Conservation (phyloP, 92 coral and sea anemone genomes). For the Umimayanthus chanpuru region DNA sequence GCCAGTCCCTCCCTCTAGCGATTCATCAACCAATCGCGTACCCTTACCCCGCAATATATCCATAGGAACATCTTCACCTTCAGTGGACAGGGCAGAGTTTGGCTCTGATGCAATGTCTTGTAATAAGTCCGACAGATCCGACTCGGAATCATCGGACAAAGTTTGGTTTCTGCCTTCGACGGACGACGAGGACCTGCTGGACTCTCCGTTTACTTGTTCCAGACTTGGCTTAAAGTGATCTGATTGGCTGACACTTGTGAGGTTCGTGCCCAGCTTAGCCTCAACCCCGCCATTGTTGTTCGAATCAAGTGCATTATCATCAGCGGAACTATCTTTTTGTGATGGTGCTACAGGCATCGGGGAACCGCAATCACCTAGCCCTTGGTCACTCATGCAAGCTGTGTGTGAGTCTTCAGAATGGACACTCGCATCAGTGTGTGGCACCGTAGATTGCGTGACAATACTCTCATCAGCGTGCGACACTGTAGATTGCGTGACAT, state of each 20-base stretch:
- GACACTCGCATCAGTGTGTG: not conserved
- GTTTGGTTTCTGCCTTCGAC: not conserved
- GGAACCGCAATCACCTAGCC: not conserved
- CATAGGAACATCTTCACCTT: not conserved
- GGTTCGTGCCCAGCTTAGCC: not conserved
- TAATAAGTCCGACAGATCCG: not conserved
- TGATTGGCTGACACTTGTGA: not conserved
- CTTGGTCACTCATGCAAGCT: not conserved
- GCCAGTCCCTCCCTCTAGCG: not conserved
- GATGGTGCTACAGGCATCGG: not conserved
- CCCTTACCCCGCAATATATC: not conserved
- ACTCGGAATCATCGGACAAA: not conserved
- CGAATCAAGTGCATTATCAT: not conserved
- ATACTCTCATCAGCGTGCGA: not conserved
- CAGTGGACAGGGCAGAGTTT: conserved; percentile 11
- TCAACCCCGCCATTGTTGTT: conserved; percentile 13
- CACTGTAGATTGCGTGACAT: conserved; percentile 8
- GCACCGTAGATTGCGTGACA: conserved; percentile 7
- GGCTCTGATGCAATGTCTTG: not conserved
- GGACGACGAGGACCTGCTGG: not conserved
- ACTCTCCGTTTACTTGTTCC: not conserved
- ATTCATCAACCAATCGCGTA: not conserved
- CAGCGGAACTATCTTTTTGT: not conserved
- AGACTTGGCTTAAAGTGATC: not conserved
- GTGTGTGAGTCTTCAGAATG: not conserved